Evolutionary conservation across 2,797 vertebrate species (phyloP).

Genomic region (Amphiprion clarkii): DNA sequence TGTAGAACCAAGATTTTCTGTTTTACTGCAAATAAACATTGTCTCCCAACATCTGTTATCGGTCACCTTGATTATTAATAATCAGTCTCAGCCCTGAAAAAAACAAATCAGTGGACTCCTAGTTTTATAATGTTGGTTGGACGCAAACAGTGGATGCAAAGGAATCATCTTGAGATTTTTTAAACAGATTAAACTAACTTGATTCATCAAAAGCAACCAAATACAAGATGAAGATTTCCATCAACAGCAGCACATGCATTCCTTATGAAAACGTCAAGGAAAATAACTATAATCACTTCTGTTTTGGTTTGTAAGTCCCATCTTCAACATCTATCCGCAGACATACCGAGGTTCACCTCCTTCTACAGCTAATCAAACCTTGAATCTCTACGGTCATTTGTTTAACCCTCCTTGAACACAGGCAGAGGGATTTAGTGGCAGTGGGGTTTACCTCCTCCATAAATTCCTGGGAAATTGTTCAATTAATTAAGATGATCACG

Average conservation of each 20-base stretch:
- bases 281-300: conserved; percentile 12
- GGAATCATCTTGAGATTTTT: no score
- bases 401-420: conserved; percentile 72
- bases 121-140: neutral
- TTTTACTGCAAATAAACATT: no score
- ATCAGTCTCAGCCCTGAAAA: no score
- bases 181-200: no score
- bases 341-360: conserved; percentile 26
- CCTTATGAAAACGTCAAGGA: conserved; percentile 1
- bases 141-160: neutral
- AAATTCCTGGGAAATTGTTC: conserved; percentile 92
- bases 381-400: conserved; percentile 74
- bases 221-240: neutral
- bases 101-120: neutral
- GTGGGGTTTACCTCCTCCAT: conserved; percentile 81
- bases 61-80: no score
- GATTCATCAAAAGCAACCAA: neutral
- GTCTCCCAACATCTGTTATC: no score
- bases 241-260: neutral
- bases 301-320: conserved; percentile 23
- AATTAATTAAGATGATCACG: conserved; percentile 95
- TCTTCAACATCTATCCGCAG: conserved; percentile 25
- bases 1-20: no score
- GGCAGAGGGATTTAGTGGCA: conserved; percentile 66
- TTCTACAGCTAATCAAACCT: conserved; percentile 68